Percentiles rank a stretch among this genome's conserved stretches.
Evolutionary conservation across 1,140 invertebrate species (phyloP).

Genomic region (Orchestia grillus): DNA sequence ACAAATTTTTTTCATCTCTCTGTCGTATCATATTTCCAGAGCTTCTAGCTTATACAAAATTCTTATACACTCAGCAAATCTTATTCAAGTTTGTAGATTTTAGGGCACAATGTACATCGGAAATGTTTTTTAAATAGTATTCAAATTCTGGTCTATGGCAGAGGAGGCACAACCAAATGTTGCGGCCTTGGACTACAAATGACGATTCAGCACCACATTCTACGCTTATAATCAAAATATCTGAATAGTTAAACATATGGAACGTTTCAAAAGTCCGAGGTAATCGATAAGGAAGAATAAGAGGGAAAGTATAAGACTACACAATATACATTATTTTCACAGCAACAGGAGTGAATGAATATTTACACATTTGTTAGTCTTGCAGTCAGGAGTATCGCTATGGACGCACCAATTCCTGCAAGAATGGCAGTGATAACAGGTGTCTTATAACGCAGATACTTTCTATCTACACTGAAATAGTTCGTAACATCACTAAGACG

Average conservation of each 20-base stretch:
- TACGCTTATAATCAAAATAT: background rate
- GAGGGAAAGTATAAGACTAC: background rate
- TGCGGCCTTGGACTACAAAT: background rate
- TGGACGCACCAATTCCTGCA: background rate
- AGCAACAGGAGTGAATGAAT: background rate
- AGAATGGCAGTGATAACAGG: constrained; percentile 7
- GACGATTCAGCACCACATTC: background rate
- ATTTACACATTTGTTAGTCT: background rate
- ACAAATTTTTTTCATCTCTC: background rate
- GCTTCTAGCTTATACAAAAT: background rate
- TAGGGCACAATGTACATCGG: background rate
- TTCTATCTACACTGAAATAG: background rate
- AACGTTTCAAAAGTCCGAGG: background rate
- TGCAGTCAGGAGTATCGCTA: background rate
- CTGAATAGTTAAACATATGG: background rate
- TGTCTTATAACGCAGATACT: background rate
- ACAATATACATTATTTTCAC: background rate
- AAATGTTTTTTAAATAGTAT: background rate
- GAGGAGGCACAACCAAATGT: background rate
- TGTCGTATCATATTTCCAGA: background rate
- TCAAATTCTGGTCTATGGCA: background rate
- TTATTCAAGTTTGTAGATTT: background rate
- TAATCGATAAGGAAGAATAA: background rate
- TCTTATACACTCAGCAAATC: background rate
- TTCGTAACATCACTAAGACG: background rate